Conservation (phyloP, 2,797 vertebrate genomes). For the Diplodus puntazzo region DNA sequence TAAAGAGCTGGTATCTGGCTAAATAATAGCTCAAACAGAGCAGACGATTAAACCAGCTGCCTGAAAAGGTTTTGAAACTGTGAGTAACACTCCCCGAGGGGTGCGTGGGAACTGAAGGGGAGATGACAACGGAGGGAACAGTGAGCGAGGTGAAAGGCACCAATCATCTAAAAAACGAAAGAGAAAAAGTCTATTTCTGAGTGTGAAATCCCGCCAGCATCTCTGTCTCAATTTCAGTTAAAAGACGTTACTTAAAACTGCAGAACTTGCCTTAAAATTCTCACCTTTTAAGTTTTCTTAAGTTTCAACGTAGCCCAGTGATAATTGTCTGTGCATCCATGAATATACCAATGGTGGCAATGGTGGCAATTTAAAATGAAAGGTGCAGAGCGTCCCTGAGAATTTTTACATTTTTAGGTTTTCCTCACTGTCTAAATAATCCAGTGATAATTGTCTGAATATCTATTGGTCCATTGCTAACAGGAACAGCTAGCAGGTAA, state of each 20-base stretch:
- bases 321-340: too few species aligned
- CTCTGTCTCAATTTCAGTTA: background rate
- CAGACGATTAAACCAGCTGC: background rate
- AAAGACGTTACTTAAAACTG: too few species aligned
- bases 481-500: background rate
- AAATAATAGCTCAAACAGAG: background rate
- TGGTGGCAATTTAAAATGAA: too few species aligned
- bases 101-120: background rate
- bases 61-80: background rate
- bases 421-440: background rate
- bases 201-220: background rate
- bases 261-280: background rate
- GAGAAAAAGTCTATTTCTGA: background rate
- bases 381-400: too few species aligned
- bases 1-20: background rate
- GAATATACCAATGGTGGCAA: too few species aligned
- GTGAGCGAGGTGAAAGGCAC: background rate
- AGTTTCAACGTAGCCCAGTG: background rate
- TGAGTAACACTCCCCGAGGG: background rate
- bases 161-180: background rate
- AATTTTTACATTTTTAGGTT: too few species aligned
- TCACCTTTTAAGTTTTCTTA: background rate
- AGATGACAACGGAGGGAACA: background rate
- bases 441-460: background rate
- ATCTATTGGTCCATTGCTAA: accelerated